Evolutionary conservation across 2,113 vertebrate species (phyloP), one percentile per base, ranked within the genome.

Genomic region (Cavia aperea): DNA sequence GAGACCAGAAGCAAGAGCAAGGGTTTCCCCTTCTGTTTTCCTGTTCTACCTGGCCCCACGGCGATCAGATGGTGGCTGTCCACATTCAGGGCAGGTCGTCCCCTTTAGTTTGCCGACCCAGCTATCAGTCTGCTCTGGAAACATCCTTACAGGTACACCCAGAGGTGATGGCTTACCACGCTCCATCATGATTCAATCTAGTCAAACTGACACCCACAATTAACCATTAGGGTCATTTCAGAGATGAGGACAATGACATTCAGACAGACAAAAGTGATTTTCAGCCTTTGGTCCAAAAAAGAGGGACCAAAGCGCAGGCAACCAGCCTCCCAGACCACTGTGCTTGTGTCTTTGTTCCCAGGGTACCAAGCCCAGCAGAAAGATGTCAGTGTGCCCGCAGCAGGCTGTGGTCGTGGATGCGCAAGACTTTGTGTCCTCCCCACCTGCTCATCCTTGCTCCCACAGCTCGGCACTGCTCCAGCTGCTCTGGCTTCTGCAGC

Each of bases 371-470:
- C 72, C 51, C 39, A 5, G 33, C 84, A 29, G 68, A 3, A 36
- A 86, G 49, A 36, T 46, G 23, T n/a, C 7, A 11, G 23, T 13
- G 21, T 14, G 26, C 65, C 51, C 51, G 39, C 39, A 1, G 1
- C 0, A 10, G 86, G 18, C 65, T 24, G 8, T 54, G 43, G 60
- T 31, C 19, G 49, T 2, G 1, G 1, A 5, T 1, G 14, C 16
- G 49, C 2, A 9, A 66, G 1, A 0, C 2, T 7, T 1, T 3
- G 2, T 0, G 0, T 19, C 39, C n/a, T 14, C 31, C 82, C 3
- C 51, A 2, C 0, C 2, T 58, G 6, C 8, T 66, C 33, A 13
- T 0, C 65, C 60, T 39, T 10, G 26, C 19, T 29, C 60, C 79
- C 66, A 19, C 36, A 4, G 58, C 39, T 8, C 15, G 0, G 36